Evolutionary conservation across 2,888 invertebrate genomes (phyloP).

Genomic region (Stratiomys singularior): DNA sequence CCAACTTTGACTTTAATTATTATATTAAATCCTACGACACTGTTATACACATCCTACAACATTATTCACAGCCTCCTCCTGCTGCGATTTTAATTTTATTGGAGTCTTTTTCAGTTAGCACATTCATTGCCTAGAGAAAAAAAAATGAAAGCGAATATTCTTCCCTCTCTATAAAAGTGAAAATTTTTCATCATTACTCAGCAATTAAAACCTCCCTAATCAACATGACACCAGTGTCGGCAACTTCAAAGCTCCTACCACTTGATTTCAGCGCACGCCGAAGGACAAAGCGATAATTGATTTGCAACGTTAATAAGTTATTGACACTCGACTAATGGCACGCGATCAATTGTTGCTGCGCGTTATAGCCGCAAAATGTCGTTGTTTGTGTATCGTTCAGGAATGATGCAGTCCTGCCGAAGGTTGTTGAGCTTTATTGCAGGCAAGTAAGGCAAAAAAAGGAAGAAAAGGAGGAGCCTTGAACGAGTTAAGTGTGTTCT

Average conservation of each 20-base stretch:
- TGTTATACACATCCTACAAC: not conserved
- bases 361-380: conserved; percentile 2
- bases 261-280: not conserved
- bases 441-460: too few relatives aligned
- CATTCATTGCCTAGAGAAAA: not conserved
- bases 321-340: conserved; percentile 42
- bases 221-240: not conserved
- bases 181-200: not conserved
- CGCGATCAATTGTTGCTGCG: conserved; percentile 34
- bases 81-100: too few relatives aligned
- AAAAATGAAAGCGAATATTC: too few relatives aligned
- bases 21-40: not conserved
- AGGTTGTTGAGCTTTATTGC: too few relatives aligned
- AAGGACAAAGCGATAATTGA: conserved; percentile 43
- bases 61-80: not conserved
- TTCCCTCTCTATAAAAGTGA: not conserved
- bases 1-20: not conserved
- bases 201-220: not conserved
- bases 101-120: not conserved
- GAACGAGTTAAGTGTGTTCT: too few relatives aligned
- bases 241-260: conserved; percentile 1
- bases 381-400: not conserved
- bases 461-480: too few relatives aligned
- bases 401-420: too few relatives aligned
- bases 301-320: conserved; percentile 39